These are phyloP conservation scores for Drosophila macrospina DNA, from an alignment of 2,888 invertebrate genomes.

Conservation along the genomic window DNA sequence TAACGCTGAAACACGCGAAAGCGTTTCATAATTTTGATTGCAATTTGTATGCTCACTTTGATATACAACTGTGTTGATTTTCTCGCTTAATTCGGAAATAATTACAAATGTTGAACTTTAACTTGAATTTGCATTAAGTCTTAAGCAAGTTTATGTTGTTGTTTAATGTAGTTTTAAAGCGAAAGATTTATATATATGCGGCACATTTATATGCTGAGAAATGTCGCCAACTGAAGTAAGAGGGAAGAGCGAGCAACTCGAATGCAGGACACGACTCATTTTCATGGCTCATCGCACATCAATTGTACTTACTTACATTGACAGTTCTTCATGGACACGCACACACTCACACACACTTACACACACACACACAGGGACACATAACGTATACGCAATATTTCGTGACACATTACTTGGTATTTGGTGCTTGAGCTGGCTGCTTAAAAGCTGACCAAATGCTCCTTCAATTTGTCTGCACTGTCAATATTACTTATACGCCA, in stretches of 20 bases:
- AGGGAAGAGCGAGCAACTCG: background rate
- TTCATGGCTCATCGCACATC: constrained; percentile 27
- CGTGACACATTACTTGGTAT: constrained; percentile 16
- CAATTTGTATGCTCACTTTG: constrained; percentile 12
- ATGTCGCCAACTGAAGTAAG: background rate
- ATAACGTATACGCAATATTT: constrained; percentile 28
- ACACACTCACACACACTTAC: too few species aligned
- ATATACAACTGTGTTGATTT: background rate
- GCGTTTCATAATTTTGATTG: constrained; percentile 14
- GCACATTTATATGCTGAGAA: too few species aligned
- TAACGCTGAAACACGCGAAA: background rate
- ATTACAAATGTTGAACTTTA: too few species aligned
- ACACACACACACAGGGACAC: too few species aligned
- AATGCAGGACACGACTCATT: constrained; percentile 25
- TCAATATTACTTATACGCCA: constrained; percentile 49
- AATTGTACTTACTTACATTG: constrained; percentile 24
- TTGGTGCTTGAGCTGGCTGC: constrained; percentile 15
- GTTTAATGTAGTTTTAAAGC: background rate
- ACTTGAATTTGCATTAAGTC: too few species aligned
- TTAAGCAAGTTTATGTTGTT: too few species aligned
- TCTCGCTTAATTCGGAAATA: background rate
- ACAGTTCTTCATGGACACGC: too few species aligned
- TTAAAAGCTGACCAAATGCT: constrained; percentile 21
- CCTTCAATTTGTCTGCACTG: constrained; percentile 22
- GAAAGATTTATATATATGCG: background rate